A percentile compares a stretch with the other conserved stretches of the same genome.
phyloP scores from a whole-genome alignment of 2,797 vertebrate species.

The Cyprinodon diabolis region DNA sequence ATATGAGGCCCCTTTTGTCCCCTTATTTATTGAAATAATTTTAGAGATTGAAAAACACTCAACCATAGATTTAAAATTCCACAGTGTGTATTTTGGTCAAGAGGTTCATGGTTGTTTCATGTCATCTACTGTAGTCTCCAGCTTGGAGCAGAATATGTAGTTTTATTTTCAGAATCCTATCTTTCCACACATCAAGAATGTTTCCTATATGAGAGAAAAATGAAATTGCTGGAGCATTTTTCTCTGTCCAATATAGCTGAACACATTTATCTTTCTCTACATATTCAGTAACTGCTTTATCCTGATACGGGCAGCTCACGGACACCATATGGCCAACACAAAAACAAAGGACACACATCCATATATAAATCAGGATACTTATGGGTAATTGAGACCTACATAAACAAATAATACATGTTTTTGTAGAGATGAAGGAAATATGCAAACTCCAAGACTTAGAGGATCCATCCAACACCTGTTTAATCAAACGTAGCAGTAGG shows the following conservation, averaged over 20 bases:
- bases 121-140: slow-evolving; percentile 1
- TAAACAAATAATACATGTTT: neutral
- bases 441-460: neutral
- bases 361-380: neutral
- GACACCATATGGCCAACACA: neutral
- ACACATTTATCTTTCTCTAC: neutral
- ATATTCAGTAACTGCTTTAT: neutral
- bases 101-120: slow-evolving; percentile 24
- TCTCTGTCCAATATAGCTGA: neutral
- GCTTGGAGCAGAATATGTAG: neutral
- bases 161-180: slow-evolving; percentile 2
- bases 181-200: neutral
- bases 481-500: neutral
- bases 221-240: neutral
- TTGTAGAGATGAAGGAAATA: neutral
- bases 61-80: slow-evolving; percentile 38
- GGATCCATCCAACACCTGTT: neutral
- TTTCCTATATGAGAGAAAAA: neutral
- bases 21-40: slow-evolving; percentile 34
- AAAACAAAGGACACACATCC: neutral
- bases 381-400: neutral
- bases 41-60: neutral
- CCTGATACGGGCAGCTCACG: neutral
- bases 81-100: slow-evolving; percentile 35
- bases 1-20: slow-evolving; percentile 7